Conservation (phyloP, 2,797 vertebrate species). For the Sarcophilus harrisii region DNA sequence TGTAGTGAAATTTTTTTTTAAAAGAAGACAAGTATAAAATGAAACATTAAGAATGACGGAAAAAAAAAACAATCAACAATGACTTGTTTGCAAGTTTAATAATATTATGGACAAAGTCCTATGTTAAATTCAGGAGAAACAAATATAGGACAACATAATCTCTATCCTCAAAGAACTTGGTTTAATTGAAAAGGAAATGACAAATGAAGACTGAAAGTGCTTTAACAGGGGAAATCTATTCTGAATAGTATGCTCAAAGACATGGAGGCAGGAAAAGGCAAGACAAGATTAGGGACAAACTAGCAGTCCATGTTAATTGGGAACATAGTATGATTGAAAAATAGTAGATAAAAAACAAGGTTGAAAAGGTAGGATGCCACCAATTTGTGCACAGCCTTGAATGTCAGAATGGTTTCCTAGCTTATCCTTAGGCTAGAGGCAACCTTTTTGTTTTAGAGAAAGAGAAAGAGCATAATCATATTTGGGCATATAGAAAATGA, state of each 20-base stretch:
- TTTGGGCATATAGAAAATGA: neutral
- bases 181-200: neutral
- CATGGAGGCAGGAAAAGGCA: neutral
- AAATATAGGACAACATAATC: too few species aligned
- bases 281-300: neutral
- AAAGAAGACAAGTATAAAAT: too few species aligned
- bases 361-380: neutral
- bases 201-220: neutral
- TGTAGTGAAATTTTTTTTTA: too few species aligned
- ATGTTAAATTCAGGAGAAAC: too few species aligned
- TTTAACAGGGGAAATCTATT: neutral
- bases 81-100: too few species aligned
- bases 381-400: neutral
- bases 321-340: neutral
- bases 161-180: neutral
- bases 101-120: too few species aligned
- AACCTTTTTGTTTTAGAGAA: neutral
- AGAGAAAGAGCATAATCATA: neutral
- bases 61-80: too few species aligned
- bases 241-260: neutral
- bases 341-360: neutral
- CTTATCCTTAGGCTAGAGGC: neutral
- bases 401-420: neutral
- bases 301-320: neutral
- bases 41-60: too few species aligned